Evolutionary conservation across 2,888 invertebrate genomes (phyloP), one percentile per base, ranked within the genome.

Genomic region (Andrena marginata): DNA sequence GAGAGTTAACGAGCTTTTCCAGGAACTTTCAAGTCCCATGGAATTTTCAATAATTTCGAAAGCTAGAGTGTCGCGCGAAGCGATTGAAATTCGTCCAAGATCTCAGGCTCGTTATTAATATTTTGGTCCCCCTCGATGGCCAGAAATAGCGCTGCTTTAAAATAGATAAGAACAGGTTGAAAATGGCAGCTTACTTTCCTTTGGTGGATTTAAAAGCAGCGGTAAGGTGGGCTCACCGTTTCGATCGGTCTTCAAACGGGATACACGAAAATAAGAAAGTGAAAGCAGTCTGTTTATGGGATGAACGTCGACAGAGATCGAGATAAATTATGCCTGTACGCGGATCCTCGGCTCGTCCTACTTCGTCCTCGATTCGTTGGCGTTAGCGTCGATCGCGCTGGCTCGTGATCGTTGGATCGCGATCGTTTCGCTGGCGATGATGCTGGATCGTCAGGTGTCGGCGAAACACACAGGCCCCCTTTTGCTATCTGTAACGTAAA

Each of bases 401-500:
- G 13, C 79, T 60, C 20, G 42, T 69, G 64, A 51, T 42, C 54
- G 59, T 49, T 7, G 20, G 56, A 31, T 80, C 59, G 69, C 73
- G 56, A 31, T 80, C 59, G 69, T 79, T 77, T 48, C 51, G n/a
- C 20, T 31, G 13, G 16, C 26, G 59, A 29, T 29, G 31, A 60
- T 70, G 65, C 73, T 81, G 73, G 80, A 80, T 75, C 67, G 69
- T 80, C 82, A 82, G 82, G 68, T 79, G 83, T 59, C 81, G 79
- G 73, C 59, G 35, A 68, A 75, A 54, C 82, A 63, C 64, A 72
- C 67, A 72, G 26, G 31, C 26, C n/a, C 42, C 29, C 62, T 49
- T 33, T 42, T 48, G 71, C 70, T 60, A 75, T 75, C 67, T 51
- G 69, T 75, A 77, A 86, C 72, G 64, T 84, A 87, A 80, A 87